Conservation (phyloP, 1,140 invertebrate genomes). For the Brachionus manjavacas region DNA sequence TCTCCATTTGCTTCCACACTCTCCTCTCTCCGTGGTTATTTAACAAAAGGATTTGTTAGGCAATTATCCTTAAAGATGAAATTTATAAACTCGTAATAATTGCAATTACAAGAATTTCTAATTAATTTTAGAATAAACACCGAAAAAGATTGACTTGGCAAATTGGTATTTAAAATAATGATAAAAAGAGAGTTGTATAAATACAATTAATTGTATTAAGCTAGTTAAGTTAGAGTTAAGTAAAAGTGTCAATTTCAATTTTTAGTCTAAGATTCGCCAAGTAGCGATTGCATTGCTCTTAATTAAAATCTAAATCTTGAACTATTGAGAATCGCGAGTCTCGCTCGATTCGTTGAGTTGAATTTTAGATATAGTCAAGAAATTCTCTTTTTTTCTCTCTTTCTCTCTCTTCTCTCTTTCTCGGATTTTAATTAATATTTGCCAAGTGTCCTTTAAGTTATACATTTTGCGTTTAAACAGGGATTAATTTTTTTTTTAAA, state of each 20-base stretch:
- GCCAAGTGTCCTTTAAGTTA: conserved; percentile 34
- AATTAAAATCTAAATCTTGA: conserved; percentile 30
- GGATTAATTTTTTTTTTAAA: conserved; percentile 21
- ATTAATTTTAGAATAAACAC: conserved; percentile 35
- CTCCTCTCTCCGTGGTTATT: background rate
- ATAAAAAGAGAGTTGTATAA: conserved; percentile 23
- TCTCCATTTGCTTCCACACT: no score
- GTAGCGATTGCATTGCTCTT: conserved; percentile 6
- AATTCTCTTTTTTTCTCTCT: background rate
- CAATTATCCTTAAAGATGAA: conserved; percentile 22
- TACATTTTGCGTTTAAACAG: conserved; percentile 24
- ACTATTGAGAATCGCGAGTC: background rate
- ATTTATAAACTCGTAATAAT: conserved; percentile 31
- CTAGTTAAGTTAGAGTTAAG: conserved; percentile 9
- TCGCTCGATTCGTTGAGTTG: background rate
- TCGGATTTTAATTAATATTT: conserved; percentile 33
- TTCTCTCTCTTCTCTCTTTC: no score
- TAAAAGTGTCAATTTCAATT: conserved; percentile 37
- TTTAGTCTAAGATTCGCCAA: conserved; percentile 24
- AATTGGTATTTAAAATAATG: conserved; percentile 34
- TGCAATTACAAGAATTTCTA: conserved; percentile 38
- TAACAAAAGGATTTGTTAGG: conserved; percentile 9
- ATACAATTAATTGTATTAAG: conserved; percentile 37
- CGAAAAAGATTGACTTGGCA: conserved; percentile 21
- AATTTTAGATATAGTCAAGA: background rate